Base-by-base conservation (phyloP, 2,888 invertebrate species). In the Xylota sylvarum region DNA sequence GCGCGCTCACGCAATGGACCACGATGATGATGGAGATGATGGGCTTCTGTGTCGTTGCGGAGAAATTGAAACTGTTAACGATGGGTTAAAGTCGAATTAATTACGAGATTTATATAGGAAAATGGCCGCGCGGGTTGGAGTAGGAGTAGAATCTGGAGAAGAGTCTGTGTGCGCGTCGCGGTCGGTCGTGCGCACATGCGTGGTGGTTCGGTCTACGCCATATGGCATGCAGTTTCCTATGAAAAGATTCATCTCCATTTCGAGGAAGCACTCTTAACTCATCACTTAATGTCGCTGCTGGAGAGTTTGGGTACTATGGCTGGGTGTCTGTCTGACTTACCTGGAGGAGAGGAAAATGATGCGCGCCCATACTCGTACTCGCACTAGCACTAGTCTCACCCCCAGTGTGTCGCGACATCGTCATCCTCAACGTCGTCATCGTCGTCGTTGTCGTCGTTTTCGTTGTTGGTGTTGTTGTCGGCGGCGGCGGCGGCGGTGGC, bases 221-320 rank as follows among this genome's bases (percentile, higher is more conserved):
- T 85, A 74, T 76, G 79, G 52, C 67, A 74, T 86, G 73, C 73
- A 69, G 73, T 82, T 86, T 86, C 82, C 86, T 69, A 73, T 6
- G 86, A 86, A 86, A 62, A 86, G 82, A 86, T 86, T 78, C 86
- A 86, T 86, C 86, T 86, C 37, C 77, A 82, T 73, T 86, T 86
- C 86, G 86, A 73, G 73, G 86, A 86, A 86, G 82, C 67, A 82
- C 86, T 78, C 86, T 86, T 78, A 86, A 77, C 77, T 86, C 86
- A 86, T 86, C 86, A 86, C 82, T 86, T 86, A 82, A 86, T 78
- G 82, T 86, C 86, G 86, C 82, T 86, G 82, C 73, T 82, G 77
- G 86, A 86, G 81, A 84, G 84, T 79, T 76, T 70, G 40, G 64
- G 60, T 62, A 56, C 37, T 32, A n/a, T 55, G 19, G 43, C 64